These are phyloP conservation scores for Microctenopoma lineatum DNA, from an alignment of 2,797 vertebrate genomes.

Conservation along the genomic window DNA sequence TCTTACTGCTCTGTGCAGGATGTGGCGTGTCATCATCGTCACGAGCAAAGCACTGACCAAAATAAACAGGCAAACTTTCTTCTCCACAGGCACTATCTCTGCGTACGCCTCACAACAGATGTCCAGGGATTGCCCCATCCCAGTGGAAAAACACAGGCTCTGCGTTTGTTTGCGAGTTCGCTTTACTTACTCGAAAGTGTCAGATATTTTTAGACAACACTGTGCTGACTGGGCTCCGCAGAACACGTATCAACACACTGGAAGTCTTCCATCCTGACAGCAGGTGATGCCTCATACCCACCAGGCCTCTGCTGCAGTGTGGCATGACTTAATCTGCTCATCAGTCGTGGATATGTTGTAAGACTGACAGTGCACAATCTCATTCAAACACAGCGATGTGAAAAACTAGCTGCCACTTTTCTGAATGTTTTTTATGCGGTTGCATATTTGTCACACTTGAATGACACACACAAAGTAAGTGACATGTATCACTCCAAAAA, in stretches of 20 bases:
- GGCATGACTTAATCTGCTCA: slow-evolving; percentile 20
- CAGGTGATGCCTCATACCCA: slow-evolving; percentile 43
- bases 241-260: slow-evolving; percentile 34
- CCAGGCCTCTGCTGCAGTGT: slow-evolving; percentile 29
- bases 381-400: neutral
- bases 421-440: too few relatives aligned
- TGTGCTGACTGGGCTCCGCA: slow-evolving; percentile 23
- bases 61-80: slow-evolving; percentile 66
- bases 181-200: slow-evolving; percentile 56
- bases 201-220: slow-evolving; percentile 69
- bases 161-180: slow-evolving; percentile 61
- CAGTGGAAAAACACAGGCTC: slow-evolving; percentile 43
- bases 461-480: too few relatives aligned
- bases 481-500: too few relatives aligned
- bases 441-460: too few relatives aligned
- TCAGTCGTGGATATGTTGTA: neutral
- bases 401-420: too few relatives aligned
- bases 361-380: neutral
- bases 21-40: slow-evolving; percentile 32
- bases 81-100: slow-evolving; percentile 63
- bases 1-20: slow-evolving; percentile 28
- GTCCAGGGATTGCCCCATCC: slow-evolving; percentile 76
- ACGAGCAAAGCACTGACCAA: slow-evolving; percentile 50
- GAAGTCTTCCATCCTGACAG: slow-evolving; percentile 50
- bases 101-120: slow-evolving; percentile 65